Base-by-base conservation (phyloP, 2,113 vertebrate genomes). In the Neopipo cinnamomea region DNA sequence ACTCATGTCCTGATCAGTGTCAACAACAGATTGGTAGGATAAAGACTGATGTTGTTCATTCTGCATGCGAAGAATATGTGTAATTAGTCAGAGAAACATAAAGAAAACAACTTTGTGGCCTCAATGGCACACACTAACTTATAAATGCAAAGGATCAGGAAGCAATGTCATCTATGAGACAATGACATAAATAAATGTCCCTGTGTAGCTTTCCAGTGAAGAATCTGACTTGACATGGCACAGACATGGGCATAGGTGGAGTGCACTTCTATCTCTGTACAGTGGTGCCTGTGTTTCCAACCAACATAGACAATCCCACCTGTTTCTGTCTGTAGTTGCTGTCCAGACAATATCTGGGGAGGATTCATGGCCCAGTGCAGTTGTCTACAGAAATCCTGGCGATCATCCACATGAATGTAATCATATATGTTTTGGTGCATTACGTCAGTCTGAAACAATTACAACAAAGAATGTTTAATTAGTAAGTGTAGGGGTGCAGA, bases 331-430 rank as follows among this genome's bases (percentile, higher is more conserved):
- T 65, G 98, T 20, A 65, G 83, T 5, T 99, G 98, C 96, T 98
- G 98, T 67, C 98, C 97, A 6, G 95, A 87, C 10, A 91, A 88
- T 20, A 97, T 97, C 80, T 98, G 98, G 14, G 98, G 98, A 30
- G 99, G 99, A 95, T 99, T 99, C 99, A 99, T 99, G 96, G 99
- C 98, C 99, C 99, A 99, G 97, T 99, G 99, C 58, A 99, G 98
- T 97, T 99, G 99, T 74, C 98, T 98, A 91, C 97, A 98, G 97
- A 99, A 99, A 98, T 99, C 99, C 92, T 98, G 99, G 23, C 99
- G 98, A 96, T 99, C 99, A n/a, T 99, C 99, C 90, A 99, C 98
- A 2, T 99, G 99, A 96, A 99, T 99, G 91, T 99, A 99, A 98
- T 99, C 99, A 4, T 99, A 99, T 93, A 99, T 97, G 52, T 99